Conservation (phyloP, 2,797 vertebrate genomes). For the Coilia nasus region DNA sequence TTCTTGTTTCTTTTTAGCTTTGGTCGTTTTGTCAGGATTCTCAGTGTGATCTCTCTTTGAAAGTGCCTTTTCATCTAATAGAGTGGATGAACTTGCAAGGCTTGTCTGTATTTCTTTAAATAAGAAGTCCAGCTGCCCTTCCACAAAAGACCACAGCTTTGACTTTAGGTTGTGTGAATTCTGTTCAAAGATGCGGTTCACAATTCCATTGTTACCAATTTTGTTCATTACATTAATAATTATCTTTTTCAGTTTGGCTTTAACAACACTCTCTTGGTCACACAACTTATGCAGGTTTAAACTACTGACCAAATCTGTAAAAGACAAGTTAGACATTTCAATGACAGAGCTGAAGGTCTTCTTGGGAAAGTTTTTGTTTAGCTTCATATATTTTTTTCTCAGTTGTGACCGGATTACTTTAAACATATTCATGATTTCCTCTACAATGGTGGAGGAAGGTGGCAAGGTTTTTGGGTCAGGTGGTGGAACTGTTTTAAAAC, state of each 20-base stretch:
- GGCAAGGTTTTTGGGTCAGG: constrained; percentile 53
- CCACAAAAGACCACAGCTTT: constrained; percentile 94
- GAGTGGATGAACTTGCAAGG: constrained; percentile 75
- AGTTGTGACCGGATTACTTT: constrained; percentile 82
- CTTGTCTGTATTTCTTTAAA: constrained; percentile 82
- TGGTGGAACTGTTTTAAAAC: constrained; percentile 74
- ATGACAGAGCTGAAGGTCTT: constrained; percentile 89
- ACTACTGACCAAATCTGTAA: constrained; percentile 84
- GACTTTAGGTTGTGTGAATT: constrained; percentile 89
- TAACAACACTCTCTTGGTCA: constrained; percentile 74
- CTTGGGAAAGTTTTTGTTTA: constrained; percentile 89
- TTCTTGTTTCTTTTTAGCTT: constrained; percentile 38
- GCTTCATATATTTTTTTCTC: constrained; percentile 95
- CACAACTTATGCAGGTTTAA: constrained; percentile 83
- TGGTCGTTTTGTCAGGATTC: constrained; percentile 20
- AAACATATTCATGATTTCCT: constrained; percentile 89
- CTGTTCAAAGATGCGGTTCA: constrained; percentile 93
- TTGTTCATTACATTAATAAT: constrained; percentile 83
- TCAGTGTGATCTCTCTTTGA: no score
- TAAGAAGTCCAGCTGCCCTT: constrained; percentile 89
- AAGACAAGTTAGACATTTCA: constrained; percentile 87
- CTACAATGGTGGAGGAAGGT: constrained; percentile 63
- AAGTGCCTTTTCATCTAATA: constrained; percentile 28
- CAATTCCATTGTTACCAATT: constrained; percentile 87
- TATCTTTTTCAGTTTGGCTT: constrained; percentile 80